Evolutionary conservation across 2,888 invertebrate genomes (phyloP), one percentile per base, ranked within the genome.

Genomic region (Rhingia campestris): DNA sequence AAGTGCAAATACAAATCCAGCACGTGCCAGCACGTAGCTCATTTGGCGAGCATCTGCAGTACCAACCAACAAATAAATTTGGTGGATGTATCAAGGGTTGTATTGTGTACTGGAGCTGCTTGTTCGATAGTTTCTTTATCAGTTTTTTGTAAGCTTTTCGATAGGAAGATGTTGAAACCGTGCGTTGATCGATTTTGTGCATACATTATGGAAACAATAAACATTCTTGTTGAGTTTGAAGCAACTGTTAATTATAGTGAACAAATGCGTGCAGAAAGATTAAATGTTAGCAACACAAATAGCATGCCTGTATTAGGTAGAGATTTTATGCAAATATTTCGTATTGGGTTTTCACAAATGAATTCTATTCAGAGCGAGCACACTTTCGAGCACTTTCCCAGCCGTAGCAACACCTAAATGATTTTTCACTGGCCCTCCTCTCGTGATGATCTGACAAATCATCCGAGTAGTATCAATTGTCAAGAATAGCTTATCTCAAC

Each of bases 1-100:
- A 59, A 79, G 51, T 79, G 64, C 64, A 64, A 51, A 30, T 53
- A 72, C 43, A 72, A 43, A 35, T 58, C 33, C 32, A 59, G 70
- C 33, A 58, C 37, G 2, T 77, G 77, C 32, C 43, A 63, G n/a
- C n/a, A n/a, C n/a, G n/a, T n/a, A n/a, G n/a, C n/a, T n/a, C 32
- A 64, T 56, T 6, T 47, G 39, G 58, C 70, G 12, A 14, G n/a
- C n/a, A n/a, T n/a, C n/a, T n/a, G n/a, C n/a, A n/a, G n/a, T n/a
- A n/a, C n/a, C 59, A 63, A 32, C 51, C 39, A 10, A 33, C 41
- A 67, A 54, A 22, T 54, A 37, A 54, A 35, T 54, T 67, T 54
- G 45, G 43, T 43, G 51, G 43, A 43, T 35, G 10, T 30, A 33
- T 66, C 53, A 53, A 39, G 54, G 14, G 41, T 66, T 66, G 33